Evolutionary conservation across 2,113 vertebrate species (phyloP), one percentile per base, ranked within the genome.

Genomic region (Eretmochelys imbricata): DNA sequence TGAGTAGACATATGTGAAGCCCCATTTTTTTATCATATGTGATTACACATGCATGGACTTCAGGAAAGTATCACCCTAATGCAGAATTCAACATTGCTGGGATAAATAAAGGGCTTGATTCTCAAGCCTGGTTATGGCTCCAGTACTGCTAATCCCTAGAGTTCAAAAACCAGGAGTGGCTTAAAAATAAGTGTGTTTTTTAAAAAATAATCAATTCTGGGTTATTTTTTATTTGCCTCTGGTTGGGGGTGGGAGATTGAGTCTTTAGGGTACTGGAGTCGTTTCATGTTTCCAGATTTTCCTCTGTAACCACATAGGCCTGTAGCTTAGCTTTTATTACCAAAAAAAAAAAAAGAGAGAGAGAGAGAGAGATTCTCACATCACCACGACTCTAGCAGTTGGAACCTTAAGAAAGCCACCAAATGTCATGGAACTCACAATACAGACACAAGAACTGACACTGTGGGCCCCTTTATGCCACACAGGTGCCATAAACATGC

Each of bases 61-160:
- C 53, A 48, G 80, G 5, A 54, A 76, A 83, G 42, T 4, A 24
- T 25, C 4, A 0, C 3, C 35, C 16, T 35, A 53, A n/a, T 0
- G 1, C 12, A 5, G 31, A 10, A 14, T 89, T 93, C 46, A 13
- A 0, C 82, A 35, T 54, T 7, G 9, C 80, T 80, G 31, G 1
- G 2, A 80, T 55, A 92, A 89, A 53, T 90, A 82, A 31, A 62
- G 59, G 29, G n/a, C 1, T 46, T 38, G 2, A 84, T 93, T 35
- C 65, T 88, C 25, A 59, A 59, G 55, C 50, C 88, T 82, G 31
- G 6, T 62, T 84, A 4, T 12, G 75, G 29, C 51, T 89, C 2
- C 49, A 76, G 65, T 84, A 50, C 51, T 25, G 42, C 31, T 22
- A 0, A 62, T 29, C 29, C 59, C 29, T 31, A 14, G 29, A 14